These are phyloP conservation scores for Bostrychus sinensis DNA, from an alignment of 2,113 vertebrate species.

Conservation along the genomic window DNA sequence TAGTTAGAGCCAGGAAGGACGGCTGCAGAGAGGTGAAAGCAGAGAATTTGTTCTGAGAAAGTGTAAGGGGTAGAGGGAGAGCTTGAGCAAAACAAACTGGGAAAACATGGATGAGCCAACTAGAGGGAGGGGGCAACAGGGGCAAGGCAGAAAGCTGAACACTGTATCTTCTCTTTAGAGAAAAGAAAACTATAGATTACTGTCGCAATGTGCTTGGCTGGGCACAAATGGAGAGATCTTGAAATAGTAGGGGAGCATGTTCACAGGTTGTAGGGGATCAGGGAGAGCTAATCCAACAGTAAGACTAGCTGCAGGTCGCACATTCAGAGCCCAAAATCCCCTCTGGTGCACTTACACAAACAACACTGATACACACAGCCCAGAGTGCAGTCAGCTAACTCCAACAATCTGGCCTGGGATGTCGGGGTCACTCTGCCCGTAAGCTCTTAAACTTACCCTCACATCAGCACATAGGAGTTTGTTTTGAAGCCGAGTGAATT, in stretches of 20 bases:
- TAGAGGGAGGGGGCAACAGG: constrained; percentile 23
- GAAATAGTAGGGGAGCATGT: constrained; percentile 60
- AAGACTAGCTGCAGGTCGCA: constrained; percentile 61
- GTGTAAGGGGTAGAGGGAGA: constrained; percentile 22
- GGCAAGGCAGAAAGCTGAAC: constrained; percentile 46
- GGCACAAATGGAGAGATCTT: constrained; percentile 71
- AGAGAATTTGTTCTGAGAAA: constrained; percentile 50
- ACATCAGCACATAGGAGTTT: constrained; percentile 58
- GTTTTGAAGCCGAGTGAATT: constrained; percentile 28
- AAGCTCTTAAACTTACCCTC: constrained; percentile 56
- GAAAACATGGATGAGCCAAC: constrained; percentile 45
- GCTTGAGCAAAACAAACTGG: constrained; percentile 48
- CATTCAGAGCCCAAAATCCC: constrained; percentile 67
- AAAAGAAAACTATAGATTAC: constrained; percentile 72
- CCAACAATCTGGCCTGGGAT: constrained; percentile 36
- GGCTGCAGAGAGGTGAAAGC: constrained; percentile 46
- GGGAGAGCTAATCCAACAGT: constrained; percentile 66
- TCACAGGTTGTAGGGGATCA: constrained; percentile 66
- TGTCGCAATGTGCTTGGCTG: constrained; percentile 72
- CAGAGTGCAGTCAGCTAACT: constrained; percentile 54
- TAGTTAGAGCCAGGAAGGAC: constrained; percentile 33
- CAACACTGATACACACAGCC: constrained; percentile 45
- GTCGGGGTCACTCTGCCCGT: constrained; percentile 49
- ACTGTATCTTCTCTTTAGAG: constrained; percentile 58
- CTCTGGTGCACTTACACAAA: constrained; percentile 59